phyloP scores from a whole-genome alignment of 2,797 vertebrate genomes.

The Gambusia yucatana region DNA sequence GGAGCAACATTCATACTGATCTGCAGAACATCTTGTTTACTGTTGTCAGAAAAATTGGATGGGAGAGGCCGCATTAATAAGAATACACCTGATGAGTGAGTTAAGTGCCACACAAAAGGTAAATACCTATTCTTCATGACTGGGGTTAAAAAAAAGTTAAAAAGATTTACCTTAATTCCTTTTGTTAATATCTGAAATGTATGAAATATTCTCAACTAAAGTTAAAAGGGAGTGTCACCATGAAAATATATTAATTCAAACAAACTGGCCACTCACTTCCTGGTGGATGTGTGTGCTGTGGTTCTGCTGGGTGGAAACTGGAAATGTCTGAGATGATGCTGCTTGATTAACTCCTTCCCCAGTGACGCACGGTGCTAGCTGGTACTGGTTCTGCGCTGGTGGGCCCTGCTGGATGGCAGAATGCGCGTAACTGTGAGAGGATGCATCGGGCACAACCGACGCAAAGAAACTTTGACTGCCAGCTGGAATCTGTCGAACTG shows the following conservation, averaged over 20 bases:
- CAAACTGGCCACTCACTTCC: constrained; percentile 52
- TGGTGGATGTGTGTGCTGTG: constrained; percentile 46
- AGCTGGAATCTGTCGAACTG: constrained; percentile 36
- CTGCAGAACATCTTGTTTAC: not conserved
- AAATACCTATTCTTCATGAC: not conserved
- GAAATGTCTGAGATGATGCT: constrained; percentile 34
- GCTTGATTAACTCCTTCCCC: constrained; percentile 31
- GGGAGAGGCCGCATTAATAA: not conserved
- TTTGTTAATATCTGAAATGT: not conserved
- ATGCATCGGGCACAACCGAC: constrained; percentile 37
- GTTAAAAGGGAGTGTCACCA: not conserved
- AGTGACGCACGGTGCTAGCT: constrained; percentile 59
- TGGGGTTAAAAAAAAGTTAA: not conserved
- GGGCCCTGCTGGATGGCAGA: constrained; percentile 68
- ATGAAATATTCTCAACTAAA: not conserved
- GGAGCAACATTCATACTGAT: not conserved
- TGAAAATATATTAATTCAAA: not conserved
- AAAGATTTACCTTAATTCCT: not conserved
- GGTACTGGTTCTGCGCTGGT: constrained; percentile 50
- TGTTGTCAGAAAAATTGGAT: not conserved
- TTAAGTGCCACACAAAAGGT: not conserved
- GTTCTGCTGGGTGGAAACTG: constrained; percentile 47
- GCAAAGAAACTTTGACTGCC: constrained; percentile 54
- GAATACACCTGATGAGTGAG: not conserved
- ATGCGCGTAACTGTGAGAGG: constrained; percentile 62